These are phyloP conservation scores for Lota lota DNA, from an alignment of 2,113 vertebrate genomes.

Conservation along the genomic window DNA sequence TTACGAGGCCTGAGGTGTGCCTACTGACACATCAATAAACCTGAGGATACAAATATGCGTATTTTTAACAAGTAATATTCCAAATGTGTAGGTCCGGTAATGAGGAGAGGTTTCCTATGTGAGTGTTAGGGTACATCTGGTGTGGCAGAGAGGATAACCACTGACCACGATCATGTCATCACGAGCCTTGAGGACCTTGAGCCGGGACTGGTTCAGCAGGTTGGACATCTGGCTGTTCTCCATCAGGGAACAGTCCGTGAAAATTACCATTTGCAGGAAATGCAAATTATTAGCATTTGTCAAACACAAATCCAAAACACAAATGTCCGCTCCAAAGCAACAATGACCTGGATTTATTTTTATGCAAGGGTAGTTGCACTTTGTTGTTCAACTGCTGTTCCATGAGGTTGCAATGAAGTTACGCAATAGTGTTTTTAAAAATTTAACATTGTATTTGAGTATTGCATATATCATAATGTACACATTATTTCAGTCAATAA, in stretches of 20 bases:
- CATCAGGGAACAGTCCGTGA: conserved; percentile 4
- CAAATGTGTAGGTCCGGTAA: not conserved
- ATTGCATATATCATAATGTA: too few species aligned
- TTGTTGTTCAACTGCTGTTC: too few species aligned
- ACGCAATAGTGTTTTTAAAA: too few species aligned
- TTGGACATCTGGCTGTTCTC: conserved; percentile 92
- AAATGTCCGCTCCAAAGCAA: not conserved
- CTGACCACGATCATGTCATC: conserved; percentile 93
- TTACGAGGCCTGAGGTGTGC: not conserved
- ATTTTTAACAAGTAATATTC: too few species aligned
- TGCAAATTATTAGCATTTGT: not conserved
- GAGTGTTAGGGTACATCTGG: not conserved
- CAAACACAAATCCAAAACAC: too few species aligned
- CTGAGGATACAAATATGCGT: too few species aligned
- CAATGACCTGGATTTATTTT: not conserved
- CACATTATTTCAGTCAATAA: too few species aligned
- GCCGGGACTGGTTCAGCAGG: conserved; percentile 91
- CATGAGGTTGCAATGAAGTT: too few species aligned
- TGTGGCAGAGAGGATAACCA: conserved; percentile 21
- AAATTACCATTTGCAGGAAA: not conserved
- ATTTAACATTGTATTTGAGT: too few species aligned
- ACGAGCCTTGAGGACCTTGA: conserved; percentile 91
- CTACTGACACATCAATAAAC: not conserved
- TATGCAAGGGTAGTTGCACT: too few species aligned
- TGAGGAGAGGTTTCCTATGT: not conserved